Evolutionary conservation across 1,140 invertebrate genomes (phyloP), one percentile per base, ranked within the genome.

Genomic region (Philopotamus ludificatus): DNA sequence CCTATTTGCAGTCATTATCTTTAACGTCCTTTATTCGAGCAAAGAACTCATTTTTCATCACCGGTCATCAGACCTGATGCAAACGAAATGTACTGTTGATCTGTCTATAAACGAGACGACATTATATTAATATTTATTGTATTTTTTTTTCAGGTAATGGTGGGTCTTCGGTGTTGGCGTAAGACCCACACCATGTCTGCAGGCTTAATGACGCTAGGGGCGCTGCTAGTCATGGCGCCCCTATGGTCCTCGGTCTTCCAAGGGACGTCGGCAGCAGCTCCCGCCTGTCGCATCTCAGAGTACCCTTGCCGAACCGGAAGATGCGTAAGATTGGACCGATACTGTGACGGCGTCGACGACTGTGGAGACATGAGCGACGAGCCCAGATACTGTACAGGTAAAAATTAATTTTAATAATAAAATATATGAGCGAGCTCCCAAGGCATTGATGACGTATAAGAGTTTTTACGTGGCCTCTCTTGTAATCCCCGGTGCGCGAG

Each of bases 281-380:
- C 74, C 49, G 78, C 85, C 58, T 87, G 89, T 77, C 83, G 90
- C 70, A 86, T 94, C 70, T 91, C 91, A 55, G 90, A 94, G 78
- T 89, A 90, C 78, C 83, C 87, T 18, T 95, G 92, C 77, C 84
- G 86, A 45, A 88, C 87, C 71, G 89, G 87, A 54, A 84, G 83
- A 61, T 95, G 92, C 77, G 85, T 94, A 66, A 86, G 89, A n/a
- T 82, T 90, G 50, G 91, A 94, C 76, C 84, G 86, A 62, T 95
- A 89, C 75, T 95, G 93, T 76, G 91, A 95, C 76, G 91, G 90
- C 25, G 78, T 78, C 67, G 84, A 91, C 74, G 90, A 95, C 75
- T 94, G 92, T 74, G 86, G 87, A 10, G 92, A 94, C 78, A 82
- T 83, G 54, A 91, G 88, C 66, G 92, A 95, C 76, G 92, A 95